Conservation (phyloP, 2,888 invertebrate species). For the Cyrtodaria siliqua region DNA sequence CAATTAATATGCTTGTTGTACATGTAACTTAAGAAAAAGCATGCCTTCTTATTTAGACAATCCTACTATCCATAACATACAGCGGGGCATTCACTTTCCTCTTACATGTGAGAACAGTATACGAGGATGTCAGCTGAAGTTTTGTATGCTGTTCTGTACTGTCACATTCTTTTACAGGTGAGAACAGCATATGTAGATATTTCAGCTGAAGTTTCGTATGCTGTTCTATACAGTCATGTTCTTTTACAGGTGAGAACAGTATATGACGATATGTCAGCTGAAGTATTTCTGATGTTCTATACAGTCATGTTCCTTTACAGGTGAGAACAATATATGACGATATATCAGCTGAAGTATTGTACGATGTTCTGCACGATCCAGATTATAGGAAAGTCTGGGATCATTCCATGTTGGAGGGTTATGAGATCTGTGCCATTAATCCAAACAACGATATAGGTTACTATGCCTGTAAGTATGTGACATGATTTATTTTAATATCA, state of each 20-base stretch:
- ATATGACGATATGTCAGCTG: constrained; percentile 91
- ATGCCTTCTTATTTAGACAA: too few relatives aligned
- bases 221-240: constrained; percentile 97
- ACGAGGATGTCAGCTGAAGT: too few relatives aligned
- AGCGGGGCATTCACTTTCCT: too few relatives aligned
- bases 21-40: too few relatives aligned
- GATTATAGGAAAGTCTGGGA: constrained; percentile 96
- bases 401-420: constrained; percentile 94
- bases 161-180: too few relatives aligned
- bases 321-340: constrained; percentile 90
- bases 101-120: too few relatives aligned
- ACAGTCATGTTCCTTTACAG: too few relatives aligned
- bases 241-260: constrained; percentile 88
- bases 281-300: constrained; percentile 95
- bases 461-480: constrained; percentile 92
- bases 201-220: constrained; percentile 92
- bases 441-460: constrained; percentile 97
- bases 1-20: too few relatives aligned
- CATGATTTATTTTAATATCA: too few relatives aligned
- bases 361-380: constrained; percentile 96
- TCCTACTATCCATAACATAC: too few relatives aligned
- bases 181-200: constrained; percentile 91
- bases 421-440: constrained; percentile 95
- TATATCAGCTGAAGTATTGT: constrained; percentile 91
- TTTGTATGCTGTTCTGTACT: too few relatives aligned